Conservation (phyloP, 2,797 vertebrate species). For the Enteromius thamalakanensis region DNA sequence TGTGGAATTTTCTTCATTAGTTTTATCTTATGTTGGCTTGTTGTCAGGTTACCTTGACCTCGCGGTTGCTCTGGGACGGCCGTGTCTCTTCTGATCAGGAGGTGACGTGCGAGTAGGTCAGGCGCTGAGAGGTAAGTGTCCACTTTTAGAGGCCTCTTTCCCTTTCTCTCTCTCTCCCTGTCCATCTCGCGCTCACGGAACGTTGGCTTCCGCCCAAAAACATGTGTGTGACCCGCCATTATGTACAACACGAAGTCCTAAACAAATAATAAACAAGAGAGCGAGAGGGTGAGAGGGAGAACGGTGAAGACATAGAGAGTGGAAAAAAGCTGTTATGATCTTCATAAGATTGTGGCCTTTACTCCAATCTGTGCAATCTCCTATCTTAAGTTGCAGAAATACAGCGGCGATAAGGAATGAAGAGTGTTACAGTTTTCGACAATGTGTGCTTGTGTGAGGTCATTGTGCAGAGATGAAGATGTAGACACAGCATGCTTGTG, state of each 20-base stretch:
- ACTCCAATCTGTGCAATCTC: slow-evolving; percentile 66
- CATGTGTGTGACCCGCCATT: slow-evolving; percentile 87
- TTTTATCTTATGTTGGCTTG: not conserved
- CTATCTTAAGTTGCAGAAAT: slow-evolving; percentile 68
- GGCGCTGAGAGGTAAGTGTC: slow-evolving; percentile 91
- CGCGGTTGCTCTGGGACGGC: slow-evolving; percentile 72
- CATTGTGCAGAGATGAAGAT: slow-evolving; percentile 75
- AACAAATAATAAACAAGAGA: slow-evolving; percentile 66
- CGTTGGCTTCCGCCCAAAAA: slow-evolving; percentile 87
- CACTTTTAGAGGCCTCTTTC: slow-evolving; percentile 83
- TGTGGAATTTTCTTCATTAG: not conserved
- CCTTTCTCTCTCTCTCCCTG: slow-evolving; percentile 81
- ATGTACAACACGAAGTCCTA: slow-evolving; percentile 94
- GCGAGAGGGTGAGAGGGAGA: slow-evolving; percentile 68
- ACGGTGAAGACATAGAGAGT: slow-evolving; percentile 48
- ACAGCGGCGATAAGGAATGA: slow-evolving; percentile 69
- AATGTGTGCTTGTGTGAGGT: slow-evolving; percentile 80
- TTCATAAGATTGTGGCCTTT: slow-evolving; percentile 60
- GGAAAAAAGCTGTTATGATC: slow-evolving; percentile 72
- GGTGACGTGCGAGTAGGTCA: slow-evolving; percentile 87
- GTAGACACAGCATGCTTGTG: slow-evolving; percentile 69
- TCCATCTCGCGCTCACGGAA: slow-evolving; percentile 84
- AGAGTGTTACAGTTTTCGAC: slow-evolving; percentile 81
- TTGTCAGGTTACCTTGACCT: slow-evolving; percentile 73
- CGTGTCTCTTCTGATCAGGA: slow-evolving; percentile 80